A percentile compares a stretch with the other conserved stretches of the same genome.
phyloP scores from a whole-genome alignment of 2,888 invertebrate genomes.

The Chromoteleia sp. region DNA sequence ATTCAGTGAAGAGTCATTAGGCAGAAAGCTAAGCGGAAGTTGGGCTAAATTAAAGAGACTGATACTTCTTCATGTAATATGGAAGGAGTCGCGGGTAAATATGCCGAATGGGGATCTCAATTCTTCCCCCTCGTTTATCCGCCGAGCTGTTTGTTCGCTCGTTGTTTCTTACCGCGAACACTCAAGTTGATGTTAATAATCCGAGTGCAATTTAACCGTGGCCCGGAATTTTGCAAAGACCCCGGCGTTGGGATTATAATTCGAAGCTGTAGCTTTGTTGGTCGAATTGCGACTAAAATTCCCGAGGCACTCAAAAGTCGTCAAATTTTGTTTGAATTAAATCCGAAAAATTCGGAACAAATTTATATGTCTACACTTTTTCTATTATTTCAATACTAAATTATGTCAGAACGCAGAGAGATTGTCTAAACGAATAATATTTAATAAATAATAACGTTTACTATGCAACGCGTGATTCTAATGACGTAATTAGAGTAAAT shows the following conservation, averaged over 20 bases:
- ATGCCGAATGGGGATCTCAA: constrained; percentile 25
- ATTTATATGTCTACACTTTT: neutral
- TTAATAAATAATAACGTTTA: too few species aligned
- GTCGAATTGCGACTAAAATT: too few species aligned
- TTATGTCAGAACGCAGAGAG: neutral
- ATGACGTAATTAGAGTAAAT: too few species aligned
- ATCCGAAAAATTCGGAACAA: neutral
- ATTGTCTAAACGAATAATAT: constrained; percentile 7
- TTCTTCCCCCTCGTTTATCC: constrained; percentile 20
- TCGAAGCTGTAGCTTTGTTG: neutral
- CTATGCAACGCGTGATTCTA: too few species aligned
- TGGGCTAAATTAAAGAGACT: constrained; percentile 47
- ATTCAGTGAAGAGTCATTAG: constrained; percentile 58
- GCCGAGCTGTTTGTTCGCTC: neutral
- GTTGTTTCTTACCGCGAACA: constrained; percentile 10
- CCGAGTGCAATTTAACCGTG: constrained; percentile 2
- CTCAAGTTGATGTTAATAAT: constrained; percentile 18
- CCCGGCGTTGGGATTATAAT: too few species aligned
- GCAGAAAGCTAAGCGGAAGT: constrained; percentile 42
- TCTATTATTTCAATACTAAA: neutral
- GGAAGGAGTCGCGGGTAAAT: constrained; percentile 38
- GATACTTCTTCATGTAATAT: constrained; percentile 49
- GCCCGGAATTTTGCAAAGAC: neutral
- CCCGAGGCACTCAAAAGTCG: too few species aligned
- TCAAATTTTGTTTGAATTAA: too few species aligned